These are phyloP conservation scores for Monomorium pharaonis DNA, from an alignment of 1,140 invertebrate genomes.

Conservation along the genomic window DNA sequence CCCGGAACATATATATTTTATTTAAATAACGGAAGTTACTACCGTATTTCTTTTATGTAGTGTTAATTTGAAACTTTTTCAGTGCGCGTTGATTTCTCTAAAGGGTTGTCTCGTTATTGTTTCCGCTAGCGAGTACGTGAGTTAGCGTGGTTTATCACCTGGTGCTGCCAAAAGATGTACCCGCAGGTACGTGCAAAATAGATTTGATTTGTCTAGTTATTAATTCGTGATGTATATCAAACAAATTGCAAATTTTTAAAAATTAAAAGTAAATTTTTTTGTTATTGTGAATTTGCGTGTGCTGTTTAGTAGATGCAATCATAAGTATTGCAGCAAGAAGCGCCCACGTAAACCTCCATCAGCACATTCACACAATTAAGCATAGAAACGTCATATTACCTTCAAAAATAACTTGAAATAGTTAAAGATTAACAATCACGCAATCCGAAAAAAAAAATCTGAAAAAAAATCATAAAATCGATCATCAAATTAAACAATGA, in stretches of 20 bases:
- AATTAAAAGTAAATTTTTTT: not conserved
- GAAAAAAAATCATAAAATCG: not conserved
- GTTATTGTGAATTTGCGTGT: not conserved
- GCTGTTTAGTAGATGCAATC: not conserved
- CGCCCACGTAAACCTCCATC: not conserved
- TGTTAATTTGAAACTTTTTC: conserved; percentile 44
- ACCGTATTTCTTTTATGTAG: not conserved
- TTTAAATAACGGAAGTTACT: not conserved
- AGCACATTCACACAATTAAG: conserved; percentile 12
- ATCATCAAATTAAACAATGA: not conserved
- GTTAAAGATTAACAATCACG: not conserved
- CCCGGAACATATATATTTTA: not conserved
- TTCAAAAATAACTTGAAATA: not conserved
- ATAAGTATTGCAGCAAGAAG: not conserved
- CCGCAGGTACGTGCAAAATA: conserved; percentile 58
- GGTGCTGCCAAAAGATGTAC: conserved; percentile 52
- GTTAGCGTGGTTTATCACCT: conserved; percentile 27
- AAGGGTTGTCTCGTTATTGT: conserved; percentile 38
- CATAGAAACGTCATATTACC: not conserved
- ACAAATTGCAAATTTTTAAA: not conserved
- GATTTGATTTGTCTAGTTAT: not conserved
- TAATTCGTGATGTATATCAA: not conserved
- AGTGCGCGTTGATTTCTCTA: conserved; percentile 36
- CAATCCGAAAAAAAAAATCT: no score
- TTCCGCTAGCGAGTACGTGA: conserved; percentile 45